Percentiles rank a stretch among this genome's conserved stretches.
These are phyloP conservation scores for Brienomyrus brachyistius DNA, from an alignment of 2,113 vertebrate genomes.

Conservation along the genomic window DNA sequence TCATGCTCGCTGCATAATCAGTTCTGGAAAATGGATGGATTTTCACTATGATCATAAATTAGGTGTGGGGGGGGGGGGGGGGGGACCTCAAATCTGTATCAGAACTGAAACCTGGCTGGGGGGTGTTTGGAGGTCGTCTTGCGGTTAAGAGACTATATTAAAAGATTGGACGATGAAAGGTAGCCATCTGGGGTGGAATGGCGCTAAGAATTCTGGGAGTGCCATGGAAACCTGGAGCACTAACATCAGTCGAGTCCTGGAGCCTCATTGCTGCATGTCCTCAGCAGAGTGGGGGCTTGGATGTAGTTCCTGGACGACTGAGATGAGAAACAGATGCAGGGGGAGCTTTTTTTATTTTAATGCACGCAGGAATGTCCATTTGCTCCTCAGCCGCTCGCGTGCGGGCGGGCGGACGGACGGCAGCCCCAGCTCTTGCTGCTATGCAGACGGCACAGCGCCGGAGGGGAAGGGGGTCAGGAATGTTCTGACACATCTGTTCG, in stretches of 20 bases:
- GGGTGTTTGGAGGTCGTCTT: not conserved
- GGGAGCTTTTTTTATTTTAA: not conserved
- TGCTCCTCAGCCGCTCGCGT: too few relatives aligned
- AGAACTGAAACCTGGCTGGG: not conserved
- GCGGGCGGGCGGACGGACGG: not conserved
- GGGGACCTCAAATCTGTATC: not conserved
- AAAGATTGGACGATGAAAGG: not conserved
- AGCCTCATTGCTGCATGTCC: not conserved
- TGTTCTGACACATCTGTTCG: not conserved
- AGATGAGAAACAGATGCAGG: not conserved
- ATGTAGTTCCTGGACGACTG: not conserved
- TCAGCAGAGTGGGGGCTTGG: not conserved
- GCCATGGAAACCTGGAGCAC: not conserved
- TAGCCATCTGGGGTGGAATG: not conserved
- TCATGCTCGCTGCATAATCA: not conserved
- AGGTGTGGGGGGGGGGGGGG: not conserved
- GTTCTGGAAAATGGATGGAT: not conserved
- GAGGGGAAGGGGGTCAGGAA: not conserved
- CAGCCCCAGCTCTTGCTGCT: not conserved
- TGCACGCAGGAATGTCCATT: not conserved
- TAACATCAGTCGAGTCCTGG: not conserved
- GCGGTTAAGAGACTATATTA: not conserved
- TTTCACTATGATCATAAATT: not conserved
- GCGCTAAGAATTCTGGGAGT: not conserved
- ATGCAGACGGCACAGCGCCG: not conserved